Percentiles rank a stretch among this genome's conserved stretches.
phyloP scores from a whole-genome alignment of 2,888 invertebrate genomes.

The Apamea monoglypha region DNA sequence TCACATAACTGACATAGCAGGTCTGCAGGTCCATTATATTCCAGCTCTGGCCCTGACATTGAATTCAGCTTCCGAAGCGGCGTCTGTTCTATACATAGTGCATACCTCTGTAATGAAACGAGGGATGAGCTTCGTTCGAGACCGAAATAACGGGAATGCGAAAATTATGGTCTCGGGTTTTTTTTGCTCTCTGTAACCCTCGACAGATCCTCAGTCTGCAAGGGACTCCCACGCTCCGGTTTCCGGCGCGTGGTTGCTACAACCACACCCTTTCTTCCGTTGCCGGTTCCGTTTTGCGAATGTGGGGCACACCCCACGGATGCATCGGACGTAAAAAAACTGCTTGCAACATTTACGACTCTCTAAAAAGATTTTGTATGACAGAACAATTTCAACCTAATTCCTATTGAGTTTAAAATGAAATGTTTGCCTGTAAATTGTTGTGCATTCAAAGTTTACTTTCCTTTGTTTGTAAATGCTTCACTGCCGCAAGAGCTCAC shows the following conservation, averaged over 20 bases:
- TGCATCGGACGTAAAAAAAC: constrained; percentile 24
- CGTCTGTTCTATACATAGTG: constrained; percentile 34
- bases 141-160: constrained; percentile 11
- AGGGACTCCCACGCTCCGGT: constrained; percentile 44
- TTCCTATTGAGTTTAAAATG: constrained; percentile 10
- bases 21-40: constrained; percentile 43
- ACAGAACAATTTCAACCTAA: constrained; percentile 18
- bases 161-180: constrained; percentile 1
- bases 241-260: constrained; percentile 45
- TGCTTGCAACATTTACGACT: constrained; percentile 19
- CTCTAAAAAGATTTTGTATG: not conserved
- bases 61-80: constrained; percentile 54
- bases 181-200: constrained; percentile 37
- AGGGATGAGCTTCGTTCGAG: constrained; percentile 32
- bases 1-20: constrained; percentile 27
- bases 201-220: constrained; percentile 13
- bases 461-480: constrained; percentile 29
- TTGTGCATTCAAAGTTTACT: constrained; percentile 35
- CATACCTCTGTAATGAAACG: constrained; percentile 44
- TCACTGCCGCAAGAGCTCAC: constrained; percentile 1
- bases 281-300: constrained; percentile 58
- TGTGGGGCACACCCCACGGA: constrained; percentile 42
- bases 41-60: constrained; percentile 51
- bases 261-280: constrained; percentile 60
- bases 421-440: constrained; percentile 22